Base-by-base conservation (phyloP, 1,140 invertebrate genomes). In the Neodiprion virginianus region DNA sequence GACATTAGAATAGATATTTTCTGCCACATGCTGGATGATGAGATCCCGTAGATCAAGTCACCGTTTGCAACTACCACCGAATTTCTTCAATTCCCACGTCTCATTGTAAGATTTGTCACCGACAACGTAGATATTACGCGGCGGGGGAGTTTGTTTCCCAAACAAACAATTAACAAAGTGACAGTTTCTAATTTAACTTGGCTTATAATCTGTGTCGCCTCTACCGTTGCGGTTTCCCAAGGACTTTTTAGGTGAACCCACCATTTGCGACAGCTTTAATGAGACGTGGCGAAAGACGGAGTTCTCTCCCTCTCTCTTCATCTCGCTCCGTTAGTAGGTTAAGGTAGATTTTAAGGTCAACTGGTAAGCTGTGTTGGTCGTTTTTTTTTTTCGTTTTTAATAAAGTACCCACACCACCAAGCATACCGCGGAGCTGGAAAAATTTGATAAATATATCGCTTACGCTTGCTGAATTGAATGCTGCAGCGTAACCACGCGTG, bases 211-310 rank as follows among this genome's bases (percentile, higher is more conserved):
- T 61, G 11, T 61, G 53, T 12, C n/a, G 53, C 28, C 28, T 40
- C 28, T 40, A 40, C 28, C 28, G 7, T 17, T 61, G 53, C n/a
- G 53, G 53, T 61, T 61, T 61, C n/a, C 53, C 53, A 61, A 61
- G 53, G 53, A 61, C 53, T 61, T 61, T 61, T 61, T 61, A 4
- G 8, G 5, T 61, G 8, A 61, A 61, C n/a, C 53, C 53, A 61
- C 53, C 53, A 61, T 61, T 61, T 61, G 53, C 53, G 53, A 61
- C 53, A 61, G 53, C 53, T 61, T 61, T 61, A 61, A 61, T 61
- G 53, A 61, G 11, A 61, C 53, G 8, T 61, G 53, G 53, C 53
- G 53, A 61, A 61, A 61, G 11, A 61, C 53, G 53, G 53, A 12
- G 53, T 14, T 12, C n/a, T 14, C 53, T 61, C n/a, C 8, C 53